Evolutionary conservation across 2,797 vertebrate species (phyloP).

Genomic region (Ctenopoma multispine): DNA sequence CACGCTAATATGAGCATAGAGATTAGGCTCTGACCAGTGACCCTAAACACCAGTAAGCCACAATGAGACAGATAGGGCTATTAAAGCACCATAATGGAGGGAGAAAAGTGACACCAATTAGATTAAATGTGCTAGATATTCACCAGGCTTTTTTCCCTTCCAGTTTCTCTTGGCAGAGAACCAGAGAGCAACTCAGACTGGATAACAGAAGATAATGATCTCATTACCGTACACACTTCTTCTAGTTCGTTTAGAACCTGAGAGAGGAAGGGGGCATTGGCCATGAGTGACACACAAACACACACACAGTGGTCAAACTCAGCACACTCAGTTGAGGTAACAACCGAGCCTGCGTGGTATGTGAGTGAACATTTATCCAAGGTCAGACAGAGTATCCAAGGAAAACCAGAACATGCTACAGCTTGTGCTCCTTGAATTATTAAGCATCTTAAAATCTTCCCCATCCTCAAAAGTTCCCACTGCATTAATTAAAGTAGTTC

Average conservation of each 20-base stretch:
- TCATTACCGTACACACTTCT: constrained; percentile 77
- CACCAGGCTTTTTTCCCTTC: constrained; percentile 63
- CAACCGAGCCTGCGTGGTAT: constrained; percentile 50
- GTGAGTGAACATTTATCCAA: constrained; percentile 82
- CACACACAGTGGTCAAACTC: constrained; percentile 37
- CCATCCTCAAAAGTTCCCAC: constrained; percentile 65
- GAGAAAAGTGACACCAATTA: constrained; percentile 83
- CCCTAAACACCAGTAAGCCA: constrained; percentile 76
- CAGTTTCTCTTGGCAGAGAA: constrained; percentile 79
- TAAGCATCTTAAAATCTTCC: constrained; percentile 81
- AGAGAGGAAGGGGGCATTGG: constrained; percentile 29
- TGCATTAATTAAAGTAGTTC: constrained; percentile 74
- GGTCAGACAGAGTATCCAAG: constrained; percentile 70
- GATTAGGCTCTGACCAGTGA: constrained; percentile 76
- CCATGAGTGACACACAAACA: constrained; percentile 53
- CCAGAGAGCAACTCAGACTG: constrained; percentile 68
- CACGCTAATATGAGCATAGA: constrained; percentile 66
- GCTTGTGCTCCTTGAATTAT: constrained; percentile 86
- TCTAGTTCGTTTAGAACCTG: constrained; percentile 48
- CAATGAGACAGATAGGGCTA: constrained; percentile 80
- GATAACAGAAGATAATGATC: constrained; percentile 82
- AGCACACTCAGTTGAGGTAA: constrained; percentile 57
- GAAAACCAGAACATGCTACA: constrained; percentile 77
- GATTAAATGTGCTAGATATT: constrained; percentile 82
- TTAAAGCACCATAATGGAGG: constrained; percentile 80